These are phyloP conservation scores for Nycticebus coucang DNA, from an alignment of 2,113 vertebrate species.

Conservation along the genomic window DNA sequence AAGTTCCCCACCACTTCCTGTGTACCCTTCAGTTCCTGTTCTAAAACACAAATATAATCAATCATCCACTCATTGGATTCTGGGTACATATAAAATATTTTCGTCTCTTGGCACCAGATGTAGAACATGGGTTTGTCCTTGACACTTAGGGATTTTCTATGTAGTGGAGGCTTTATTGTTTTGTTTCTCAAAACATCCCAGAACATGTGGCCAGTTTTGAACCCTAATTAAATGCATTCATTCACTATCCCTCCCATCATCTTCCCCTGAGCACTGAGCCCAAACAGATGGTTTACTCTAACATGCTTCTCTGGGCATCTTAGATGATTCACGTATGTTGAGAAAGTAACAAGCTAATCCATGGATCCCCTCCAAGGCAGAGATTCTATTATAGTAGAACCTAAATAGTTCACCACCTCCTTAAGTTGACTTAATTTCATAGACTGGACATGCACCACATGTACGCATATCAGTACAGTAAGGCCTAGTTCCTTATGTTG, in stretches of 20 bases:
- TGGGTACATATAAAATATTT: constrained; percentile 41
- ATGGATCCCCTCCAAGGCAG: background rate
- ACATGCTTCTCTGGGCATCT: constrained; percentile 45
- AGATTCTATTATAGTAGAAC: background rate
- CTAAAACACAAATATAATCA: constrained; percentile 39
- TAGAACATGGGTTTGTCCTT: constrained; percentile 49
- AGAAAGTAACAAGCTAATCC: background rate
- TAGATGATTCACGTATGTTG: constrained; percentile 4
- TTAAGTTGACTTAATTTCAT: no score
- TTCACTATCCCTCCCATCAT: background rate
- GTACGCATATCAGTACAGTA: no score
- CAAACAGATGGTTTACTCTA: background rate
- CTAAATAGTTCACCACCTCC: no score
- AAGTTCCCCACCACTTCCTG: constrained; percentile 27
- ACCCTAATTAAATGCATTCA: background rate
- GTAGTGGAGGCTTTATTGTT: constrained; percentile 45
- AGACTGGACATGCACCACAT: no score
- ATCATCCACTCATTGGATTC: constrained; percentile 47
- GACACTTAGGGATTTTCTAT: constrained; percentile 31
- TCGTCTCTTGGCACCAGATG: constrained; percentile 41
- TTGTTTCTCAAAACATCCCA: constrained; percentile 25
- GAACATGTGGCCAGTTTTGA: background rate
- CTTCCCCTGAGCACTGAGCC: constrained; percentile 30
- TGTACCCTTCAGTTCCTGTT: constrained; percentile 13
- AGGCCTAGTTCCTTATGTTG: no score